Base-by-base conservation (phyloP, 2,888 invertebrate species). In the Acanthosepion lycidas region DNA sequence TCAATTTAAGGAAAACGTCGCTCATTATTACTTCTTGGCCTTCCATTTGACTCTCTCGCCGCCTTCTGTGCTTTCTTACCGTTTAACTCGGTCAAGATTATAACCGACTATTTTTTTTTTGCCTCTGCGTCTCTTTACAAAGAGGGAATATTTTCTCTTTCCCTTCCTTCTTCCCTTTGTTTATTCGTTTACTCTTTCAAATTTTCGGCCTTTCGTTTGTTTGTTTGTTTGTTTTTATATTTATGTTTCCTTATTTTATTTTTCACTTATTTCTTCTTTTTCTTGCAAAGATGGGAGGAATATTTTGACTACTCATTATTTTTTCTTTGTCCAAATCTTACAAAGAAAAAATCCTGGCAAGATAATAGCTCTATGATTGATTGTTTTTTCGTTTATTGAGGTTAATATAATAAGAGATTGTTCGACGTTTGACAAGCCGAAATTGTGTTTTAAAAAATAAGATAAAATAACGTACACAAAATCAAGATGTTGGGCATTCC, bases 1-100 rank as follows among this genome's bases (percentile, higher is more conserved):
- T 78, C 78, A 78, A 78, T 78, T 78, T 78, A n/a, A 78, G 78
- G n/a, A 78, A 78, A 78, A 78, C 78, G 78, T 78, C 78, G 33
- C 78, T 78, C 78, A 78, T 78, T 78, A 78, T 78, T 78, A 78
- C 9, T 78, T 78, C 15, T n/a, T 78, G 78, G 78, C 78, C 78
- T n/a, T 78, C n/a, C 78, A 78, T 78, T 78, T 78, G 78, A 78
- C 78, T 78, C 78, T 12, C 23, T 78, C 12, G n/a, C 12, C 78
- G 78, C 78, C 78, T 78, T 18, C 78, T 78, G n/a, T 15, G 78
- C 78, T 78, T 78, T 78, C 78, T 78, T 78, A 78, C 78, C n/a
- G 78, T 78, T 78, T 78, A 78, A 78, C 78, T n/a, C 78, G 78
- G 78, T 78, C 78, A 78, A n/a, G 78, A 78, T 28, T n/a, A 78